Percentiles rank a stretch among this genome's conserved stretches.
phyloP scores from a whole-genome alignment of 2,888 invertebrate species.

The Leptinotarsa rubiginosa region DNA sequence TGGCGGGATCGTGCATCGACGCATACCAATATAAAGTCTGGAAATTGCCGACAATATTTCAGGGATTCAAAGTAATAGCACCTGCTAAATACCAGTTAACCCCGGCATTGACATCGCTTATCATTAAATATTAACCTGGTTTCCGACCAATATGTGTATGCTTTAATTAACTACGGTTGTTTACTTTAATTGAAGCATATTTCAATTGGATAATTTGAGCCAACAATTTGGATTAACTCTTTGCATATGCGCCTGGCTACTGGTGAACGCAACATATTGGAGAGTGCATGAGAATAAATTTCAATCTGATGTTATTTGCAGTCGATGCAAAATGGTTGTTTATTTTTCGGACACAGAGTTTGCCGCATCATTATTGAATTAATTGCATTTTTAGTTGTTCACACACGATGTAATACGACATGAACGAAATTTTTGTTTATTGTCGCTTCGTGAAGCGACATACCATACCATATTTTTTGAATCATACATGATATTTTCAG shows the following conservation, averaged over 20 bases:
- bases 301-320: conserved; percentile 40
- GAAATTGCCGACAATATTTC: conserved; percentile 51
- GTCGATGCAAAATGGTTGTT: conserved; percentile 37
- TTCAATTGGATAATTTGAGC: conserved; percentile 56
- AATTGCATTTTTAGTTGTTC: neutral
- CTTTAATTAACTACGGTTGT: conserved; percentile 63
- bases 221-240: conserved; percentile 53
- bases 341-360: conserved; percentile 1
- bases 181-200: conserved; percentile 63
- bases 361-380: neutral
- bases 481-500: no score
- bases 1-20: conserved; percentile 41
- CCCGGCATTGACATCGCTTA: conserved; percentile 63
- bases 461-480: no score
- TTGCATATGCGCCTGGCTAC: conserved; percentile 38
- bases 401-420: no score
- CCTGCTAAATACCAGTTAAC: conserved; percentile 64
- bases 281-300: conserved; percentile 42
- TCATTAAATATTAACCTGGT: conserved; percentile 65
- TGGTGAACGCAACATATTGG: conserved; percentile 40
- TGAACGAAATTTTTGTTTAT: no score
- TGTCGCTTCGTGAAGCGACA: no score
- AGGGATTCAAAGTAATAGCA: conserved; percentile 59
- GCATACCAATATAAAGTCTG: conserved; percentile 49
- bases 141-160: conserved; percentile 61